Conservation (phyloP, 2,797 vertebrate genomes). For the Amniataba percoides region DNA sequence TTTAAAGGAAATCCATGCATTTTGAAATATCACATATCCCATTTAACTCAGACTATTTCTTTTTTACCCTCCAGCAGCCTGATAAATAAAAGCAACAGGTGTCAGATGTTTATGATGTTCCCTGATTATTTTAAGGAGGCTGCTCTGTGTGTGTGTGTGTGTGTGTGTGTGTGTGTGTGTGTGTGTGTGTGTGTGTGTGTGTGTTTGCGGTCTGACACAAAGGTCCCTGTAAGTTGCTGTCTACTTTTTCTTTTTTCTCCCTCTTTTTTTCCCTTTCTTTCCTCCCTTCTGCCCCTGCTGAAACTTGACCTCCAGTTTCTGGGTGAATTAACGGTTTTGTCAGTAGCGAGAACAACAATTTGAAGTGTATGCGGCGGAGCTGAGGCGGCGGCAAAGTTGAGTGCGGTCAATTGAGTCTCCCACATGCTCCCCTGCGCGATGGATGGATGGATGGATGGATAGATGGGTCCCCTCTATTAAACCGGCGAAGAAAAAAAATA, state of each 20-base stretch:
- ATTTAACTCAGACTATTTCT: not conserved
- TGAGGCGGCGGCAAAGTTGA: constrained; percentile 77
- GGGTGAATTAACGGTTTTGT: constrained; percentile 82
- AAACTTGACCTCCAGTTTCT: constrained; percentile 81
- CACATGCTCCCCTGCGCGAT: constrained; percentile 61
- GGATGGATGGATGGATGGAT: too few relatives aligned
- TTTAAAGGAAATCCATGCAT: not conserved
- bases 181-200: constrained; percentile 18
- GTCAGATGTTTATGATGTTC: constrained; percentile 26
- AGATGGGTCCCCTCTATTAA: constrained; percentile 47
- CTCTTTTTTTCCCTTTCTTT: not conserved
- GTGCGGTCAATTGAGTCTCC: constrained; percentile 78
- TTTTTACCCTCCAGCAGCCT: not conserved
- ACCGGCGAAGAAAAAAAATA: constrained; percentile 7
- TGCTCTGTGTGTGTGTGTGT: constrained; percentile 27
- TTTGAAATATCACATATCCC: not conserved
- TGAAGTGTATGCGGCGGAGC: constrained; percentile 72
- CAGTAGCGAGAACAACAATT: constrained; percentile 77
- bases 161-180: constrained; percentile 28
- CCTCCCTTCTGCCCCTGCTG: constrained; percentile 48
- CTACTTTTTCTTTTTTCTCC: constrained; percentile 18
- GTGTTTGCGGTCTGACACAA: constrained; percentile 46
- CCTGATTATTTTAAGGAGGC: constrained; percentile 1
- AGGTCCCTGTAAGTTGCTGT: constrained; percentile 53
- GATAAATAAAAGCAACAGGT: constrained; percentile 62